Conservation (phyloP, 2,888 invertebrate species). For the Melipona beecheii region DNA sequence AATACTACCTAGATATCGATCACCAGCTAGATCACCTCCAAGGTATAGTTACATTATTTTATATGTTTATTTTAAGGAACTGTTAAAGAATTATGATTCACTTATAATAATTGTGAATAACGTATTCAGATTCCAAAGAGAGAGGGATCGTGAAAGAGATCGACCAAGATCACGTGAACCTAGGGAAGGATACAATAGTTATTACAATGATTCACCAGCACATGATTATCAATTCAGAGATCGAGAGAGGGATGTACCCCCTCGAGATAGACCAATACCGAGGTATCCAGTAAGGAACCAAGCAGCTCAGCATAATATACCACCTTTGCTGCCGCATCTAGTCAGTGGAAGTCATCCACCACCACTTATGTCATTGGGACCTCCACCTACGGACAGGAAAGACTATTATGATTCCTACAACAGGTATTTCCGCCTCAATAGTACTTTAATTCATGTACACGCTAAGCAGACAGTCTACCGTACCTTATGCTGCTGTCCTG, state of each 20-base stretch:
- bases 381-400: constrained; percentile 83
- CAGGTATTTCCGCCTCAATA: constrained; percentile 84
- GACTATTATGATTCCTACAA: constrained; percentile 85
- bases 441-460: constrained; percentile 82
- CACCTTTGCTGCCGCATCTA: constrained; percentile 77
- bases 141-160: constrained; percentile 81
- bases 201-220: constrained; percentile 80
- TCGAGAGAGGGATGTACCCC: constrained; percentile 78
- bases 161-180: constrained; percentile 80
- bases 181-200: constrained; percentile 79
- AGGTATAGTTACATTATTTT: constrained; percentile 72
- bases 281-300: constrained; percentile 79
- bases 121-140: constrained; percentile 79
- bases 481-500: constrained; percentile 67
- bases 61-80: background rate
- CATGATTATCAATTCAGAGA: constrained; percentile 81
- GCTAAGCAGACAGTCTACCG: constrained; percentile 73
- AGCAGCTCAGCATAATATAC: constrained; percentile 78
- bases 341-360: constrained; percentile 78
- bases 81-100: background rate
- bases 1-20: constrained; percentile 81
- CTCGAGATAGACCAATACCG: constrained; percentile 73
- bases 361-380: constrained; percentile 81
- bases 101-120: constrained; percentile 13
- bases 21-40: constrained; percentile 81